Base-by-base conservation (phyloP, 2,888 invertebrate species). In the Ormyrus rosae region DNA sequence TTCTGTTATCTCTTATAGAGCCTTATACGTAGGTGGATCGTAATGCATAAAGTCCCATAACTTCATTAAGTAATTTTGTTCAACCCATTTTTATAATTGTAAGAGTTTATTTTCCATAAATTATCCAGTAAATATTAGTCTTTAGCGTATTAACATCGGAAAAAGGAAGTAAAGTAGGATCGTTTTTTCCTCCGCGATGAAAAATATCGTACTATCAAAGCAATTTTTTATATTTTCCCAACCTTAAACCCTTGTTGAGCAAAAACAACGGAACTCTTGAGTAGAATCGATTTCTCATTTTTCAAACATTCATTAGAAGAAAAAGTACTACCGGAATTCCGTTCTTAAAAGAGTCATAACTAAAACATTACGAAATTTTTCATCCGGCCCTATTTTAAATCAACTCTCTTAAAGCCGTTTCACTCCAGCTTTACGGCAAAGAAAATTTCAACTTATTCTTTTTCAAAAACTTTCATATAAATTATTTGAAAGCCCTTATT, bases 221-320 rank as follows among this genome's bases (percentile, higher is more conserved):
- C 11, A 53, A 69, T 76, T 61, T 69, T 55, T 69, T 46, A 76
- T 53, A 46, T 60, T 76, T 68, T 9, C 48, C 46, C n/a, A 46
- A 46, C 69, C 13, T 63, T 61, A 61, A 61, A 53, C 61, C 48
- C 71, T 53, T 45, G 45, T n/a, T 53, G 55, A 46, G 19, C 11
- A 34, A 63, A 72, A 72, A 63, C 46, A 53, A 45, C 46, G 10
- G 45, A 56, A 56, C 50, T 56, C 67, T 19, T 55, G 63, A 69
- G 69, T 48, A 45, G 53, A 69, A 76, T 76, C 76, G 76, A 76
- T 76, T 69, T 76, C 69, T 76, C 76, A 76, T 63, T 76, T 76
- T 51, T 76, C 76, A 68, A 53, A 63, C 61, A 63, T 76, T 76
- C 76, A 67, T 76, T 63, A 61, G 10, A 58, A 58, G 50, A n/a